phyloP scores from a whole-genome alignment of 2,113 vertebrate species.

The Calidris pugnax region DNA sequence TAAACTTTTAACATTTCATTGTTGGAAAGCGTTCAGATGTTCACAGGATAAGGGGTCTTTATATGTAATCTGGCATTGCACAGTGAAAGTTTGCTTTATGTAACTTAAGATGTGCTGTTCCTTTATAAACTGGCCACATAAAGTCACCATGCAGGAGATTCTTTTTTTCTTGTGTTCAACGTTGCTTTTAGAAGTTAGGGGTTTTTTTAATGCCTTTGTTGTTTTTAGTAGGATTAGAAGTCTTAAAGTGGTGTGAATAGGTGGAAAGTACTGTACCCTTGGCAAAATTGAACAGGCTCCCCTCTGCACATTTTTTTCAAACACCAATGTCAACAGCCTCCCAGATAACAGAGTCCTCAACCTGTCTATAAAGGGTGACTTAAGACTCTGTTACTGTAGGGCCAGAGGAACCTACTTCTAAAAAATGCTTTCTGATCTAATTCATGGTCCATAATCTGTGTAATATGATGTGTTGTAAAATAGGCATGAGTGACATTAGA shows the following conservation, averaged over 20 bases:
- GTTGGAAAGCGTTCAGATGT: conserved; percentile 38
- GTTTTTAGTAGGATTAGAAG: neutral
- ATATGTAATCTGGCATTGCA: neutral
- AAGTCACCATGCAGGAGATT: neutral
- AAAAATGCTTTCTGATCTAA: neutral
- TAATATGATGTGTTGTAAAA: neutral
- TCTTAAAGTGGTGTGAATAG: neutral
- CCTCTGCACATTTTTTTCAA: neutral
- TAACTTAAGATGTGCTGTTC: conserved; percentile 4
- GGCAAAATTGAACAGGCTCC: neutral
- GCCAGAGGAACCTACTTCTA: neutral
- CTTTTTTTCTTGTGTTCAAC: neutral
- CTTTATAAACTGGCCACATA: neutral
- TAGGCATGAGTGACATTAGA: neutral
- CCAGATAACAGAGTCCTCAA: neutral
- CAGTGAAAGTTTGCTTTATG: neutral
- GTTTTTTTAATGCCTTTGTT: neutral
- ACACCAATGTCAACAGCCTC: neutral
- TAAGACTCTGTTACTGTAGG: neutral
- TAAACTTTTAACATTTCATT: conserved; percentile 24
- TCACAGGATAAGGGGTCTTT: conserved; percentile 33
- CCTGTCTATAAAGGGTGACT: neutral
- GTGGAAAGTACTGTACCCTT: neutral
- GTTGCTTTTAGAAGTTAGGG: neutral
- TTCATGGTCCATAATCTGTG: neutral